phyloP scores from a whole-genome alignment of 2,797 vertebrate species.

The Calcarius lapponicus region DNA sequence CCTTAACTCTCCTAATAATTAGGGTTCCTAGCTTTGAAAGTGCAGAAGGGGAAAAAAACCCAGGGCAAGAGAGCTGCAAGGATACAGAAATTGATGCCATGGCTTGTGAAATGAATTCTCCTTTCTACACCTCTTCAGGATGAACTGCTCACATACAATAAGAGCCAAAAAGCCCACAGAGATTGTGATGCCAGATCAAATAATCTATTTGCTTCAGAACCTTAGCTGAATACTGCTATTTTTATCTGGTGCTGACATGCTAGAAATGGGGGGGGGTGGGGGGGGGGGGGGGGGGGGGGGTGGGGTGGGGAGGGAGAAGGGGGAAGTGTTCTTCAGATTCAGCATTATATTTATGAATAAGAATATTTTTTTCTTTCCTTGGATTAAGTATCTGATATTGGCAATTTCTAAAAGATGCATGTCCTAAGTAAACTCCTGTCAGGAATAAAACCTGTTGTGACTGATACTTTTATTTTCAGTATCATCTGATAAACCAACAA shows the following conservation, averaged over 20 bases:
- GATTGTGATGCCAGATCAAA: not conserved
- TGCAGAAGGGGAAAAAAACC: accelerated
- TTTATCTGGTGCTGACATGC: not conserved
- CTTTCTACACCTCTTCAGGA: not conserved
- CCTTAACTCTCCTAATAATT: not conserved
- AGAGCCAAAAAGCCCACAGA: not conserved
- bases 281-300: too few relatives aligned
- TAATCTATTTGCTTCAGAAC: not conserved
- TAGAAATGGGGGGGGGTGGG: not conserved
- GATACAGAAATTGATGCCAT: not conserved
- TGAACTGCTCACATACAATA: not conserved
- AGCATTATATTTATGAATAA: not conserved
- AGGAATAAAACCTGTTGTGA: not conserved
- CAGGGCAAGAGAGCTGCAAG: not conserved
- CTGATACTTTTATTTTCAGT: not conserved
- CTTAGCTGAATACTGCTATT: not conserved
- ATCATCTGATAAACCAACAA: not conserved
- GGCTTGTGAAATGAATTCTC: not conserved
- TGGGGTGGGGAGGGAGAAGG: too few relatives aligned
- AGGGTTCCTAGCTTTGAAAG: not conserved
- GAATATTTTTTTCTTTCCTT: not conserved
- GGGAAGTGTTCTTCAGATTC: not conserved
- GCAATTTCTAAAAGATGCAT: not conserved
- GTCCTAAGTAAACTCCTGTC: not conserved
- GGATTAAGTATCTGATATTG: not conserved